Base-by-base conservation (phyloP, 2,797 vertebrate genomes). In the Varecia variegata region DNA sequence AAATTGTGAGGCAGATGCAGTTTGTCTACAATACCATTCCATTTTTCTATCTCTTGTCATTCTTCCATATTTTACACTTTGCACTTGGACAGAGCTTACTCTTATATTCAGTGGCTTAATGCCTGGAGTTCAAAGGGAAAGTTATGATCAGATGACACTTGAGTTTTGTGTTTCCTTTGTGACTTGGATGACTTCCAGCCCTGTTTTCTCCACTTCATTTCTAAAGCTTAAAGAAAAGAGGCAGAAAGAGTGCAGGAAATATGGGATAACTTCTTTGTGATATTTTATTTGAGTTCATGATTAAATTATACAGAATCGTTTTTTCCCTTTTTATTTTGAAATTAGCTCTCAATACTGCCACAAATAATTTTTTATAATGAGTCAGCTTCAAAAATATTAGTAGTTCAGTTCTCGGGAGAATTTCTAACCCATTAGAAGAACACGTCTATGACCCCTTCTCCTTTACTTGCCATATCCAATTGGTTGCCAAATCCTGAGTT, bases 71-170 rank as follows among this genome's bases (percentile, higher is more conserved):
- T 83, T 93, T 92, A 50, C 18, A 23, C 35, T 93, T 87, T 23
- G 50, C n/a, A 3, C 76, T 95, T 84, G 58, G 52, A 58, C 18
- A 79, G 77, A 91, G 52, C 47, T 83, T 92, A 73, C 38, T 95
- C 79, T 96, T 91, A 56, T 9, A 73, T 70, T 71, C 30, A 43
- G 88, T 91, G 92, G 68, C 82, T 96, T 86, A 9, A 40, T 87
- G 71, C 73, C 93, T 91, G n/a, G 40, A 80, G 47, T 65, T 93
- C 18, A 50, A 43, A 96, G 94, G 68, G 70, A 90, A 94, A 93
- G 74, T 93, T 83, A 71, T 56, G 40, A 87, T 92, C 50, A 58
- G n/a, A 77, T 93, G 92, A 88, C 81, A 89, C 54, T 81, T 86
- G 74, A 76, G 65, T 85, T 93, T 91, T 50, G 3, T 93, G 56